Evolutionary conservation across 2,888 invertebrate genomes (phyloP).

Genomic region (Actias luna): DNA sequence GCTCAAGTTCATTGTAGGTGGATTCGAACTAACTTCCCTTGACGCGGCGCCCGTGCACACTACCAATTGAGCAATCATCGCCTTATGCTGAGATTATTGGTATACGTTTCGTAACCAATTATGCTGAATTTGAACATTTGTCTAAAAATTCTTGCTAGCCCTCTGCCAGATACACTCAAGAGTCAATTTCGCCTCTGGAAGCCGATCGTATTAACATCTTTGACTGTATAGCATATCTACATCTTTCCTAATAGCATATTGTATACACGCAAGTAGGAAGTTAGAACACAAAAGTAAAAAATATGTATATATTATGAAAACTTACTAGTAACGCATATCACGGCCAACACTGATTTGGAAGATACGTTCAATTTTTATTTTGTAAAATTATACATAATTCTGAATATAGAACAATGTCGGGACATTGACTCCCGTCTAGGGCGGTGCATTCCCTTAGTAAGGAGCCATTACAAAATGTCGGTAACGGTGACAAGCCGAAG

Average conservation of each 20-base stretch:
- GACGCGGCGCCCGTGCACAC: too few species aligned
- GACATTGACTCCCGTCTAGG: conserved; percentile 67
- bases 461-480: conserved; percentile 65
- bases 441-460: conserved; percentile 55
- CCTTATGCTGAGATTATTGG: neutral
- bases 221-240: neutral
- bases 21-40: too few species aligned
- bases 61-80: neutral
- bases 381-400: neutral
- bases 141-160: too few species aligned
- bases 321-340: neutral
- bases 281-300: neutral
- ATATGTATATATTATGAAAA: neutral
- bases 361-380: neutral
- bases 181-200: neutral
- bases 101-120: neutral
- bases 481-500: conserved; percentile 59
- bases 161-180: neutral
- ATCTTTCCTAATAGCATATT: too few species aligned
- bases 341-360: neutral
- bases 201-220: neutral
- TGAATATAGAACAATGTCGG: conserved; percentile 26
- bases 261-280: too few species aligned
- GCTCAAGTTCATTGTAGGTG: too few species aligned
- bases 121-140: neutral